Conservation (phyloP, 2,113 vertebrate species). For the Blennius ocellaris region DNA sequence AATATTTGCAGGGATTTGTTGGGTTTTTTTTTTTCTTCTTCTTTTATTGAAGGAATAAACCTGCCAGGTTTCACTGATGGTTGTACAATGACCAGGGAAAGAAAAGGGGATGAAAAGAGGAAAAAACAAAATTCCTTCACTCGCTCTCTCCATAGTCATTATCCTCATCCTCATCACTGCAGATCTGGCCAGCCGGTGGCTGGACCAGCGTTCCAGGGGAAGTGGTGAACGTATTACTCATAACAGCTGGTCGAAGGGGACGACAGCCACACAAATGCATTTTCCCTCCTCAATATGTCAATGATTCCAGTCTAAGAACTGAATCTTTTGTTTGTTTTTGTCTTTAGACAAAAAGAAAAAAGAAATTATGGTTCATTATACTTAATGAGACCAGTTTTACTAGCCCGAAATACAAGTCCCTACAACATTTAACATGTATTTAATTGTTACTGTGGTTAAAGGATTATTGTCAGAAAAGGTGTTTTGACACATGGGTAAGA, state of each 20-base stretch:
- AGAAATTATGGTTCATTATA: too few relatives aligned
- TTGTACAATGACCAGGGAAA: slow-evolving; percentile 4
- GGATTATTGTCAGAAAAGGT: too few relatives aligned
- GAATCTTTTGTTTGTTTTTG: not conserved
- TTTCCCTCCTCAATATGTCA: slow-evolving; percentile 36
- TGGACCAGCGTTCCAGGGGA: slow-evolving; percentile 58
- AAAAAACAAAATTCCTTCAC: slow-evolving; percentile 22
- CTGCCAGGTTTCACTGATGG: not conserved
- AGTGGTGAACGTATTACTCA: slow-evolving; percentile 63
- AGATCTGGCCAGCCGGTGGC: slow-evolving; percentile 32
- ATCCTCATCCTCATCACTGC: slow-evolving; percentile 16
- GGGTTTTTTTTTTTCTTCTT: slow-evolving; percentile 17
- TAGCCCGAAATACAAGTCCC: too few relatives aligned
- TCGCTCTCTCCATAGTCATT: slow-evolving; percentile 7
- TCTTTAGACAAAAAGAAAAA: too few relatives aligned
- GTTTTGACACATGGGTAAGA: too few relatives aligned
- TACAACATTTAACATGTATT: too few relatives aligned
- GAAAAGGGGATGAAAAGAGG: slow-evolving; percentile 15
- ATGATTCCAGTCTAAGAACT: slow-evolving; percentile 11
- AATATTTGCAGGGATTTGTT: not conserved
- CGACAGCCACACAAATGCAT: slow-evolving; percentile 15
- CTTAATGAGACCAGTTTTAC: too few relatives aligned
- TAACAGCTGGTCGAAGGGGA: slow-evolving; percentile 35
- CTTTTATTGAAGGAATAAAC: not conserved
- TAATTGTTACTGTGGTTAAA: too few relatives aligned